phyloP scores from a whole-genome alignment of 2,797 vertebrate genomes.

The Arnoldichthys spilopterus region DNA sequence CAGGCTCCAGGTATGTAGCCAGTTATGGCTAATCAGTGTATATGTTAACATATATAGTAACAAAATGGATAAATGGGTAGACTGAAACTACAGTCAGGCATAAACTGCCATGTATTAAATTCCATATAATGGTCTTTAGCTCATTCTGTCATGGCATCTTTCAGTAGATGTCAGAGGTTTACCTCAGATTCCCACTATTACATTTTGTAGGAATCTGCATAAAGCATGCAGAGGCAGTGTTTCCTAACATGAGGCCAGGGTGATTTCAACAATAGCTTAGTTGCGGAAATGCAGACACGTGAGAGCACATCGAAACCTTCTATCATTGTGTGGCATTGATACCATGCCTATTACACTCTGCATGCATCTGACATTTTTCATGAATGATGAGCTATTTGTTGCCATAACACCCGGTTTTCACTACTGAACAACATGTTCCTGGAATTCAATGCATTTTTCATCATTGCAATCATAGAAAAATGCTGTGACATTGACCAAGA shows the following conservation, averaged over 20 bases:
- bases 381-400: conserved; percentile 28
- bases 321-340: background rate
- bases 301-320: background rate
- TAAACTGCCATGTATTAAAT: background rate
- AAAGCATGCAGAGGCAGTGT: background rate
- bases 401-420: background rate
- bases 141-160: conserved; percentile 35
- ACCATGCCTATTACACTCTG: conserved; percentile 4
- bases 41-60: background rate
- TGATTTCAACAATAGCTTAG: conserved; percentile 2
- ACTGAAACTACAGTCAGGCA: background rate
- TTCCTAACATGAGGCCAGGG: background rate
- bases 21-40: background rate
- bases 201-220: background rate
- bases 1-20: too few relatives aligned
- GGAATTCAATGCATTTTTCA: background rate
- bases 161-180: conserved; percentile 58
- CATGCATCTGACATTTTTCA: conserved; percentile 7
- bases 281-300: background rate
- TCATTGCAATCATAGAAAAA: background rate
- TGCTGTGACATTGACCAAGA: conserved; percentile 27
- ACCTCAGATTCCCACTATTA: conserved; percentile 24
- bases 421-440: conserved; percentile 10
- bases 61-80: background rate
- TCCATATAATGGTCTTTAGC: background rate